Conservation (phyloP, 1,140 invertebrate genomes). For the Heterodera schachtii region DNA sequence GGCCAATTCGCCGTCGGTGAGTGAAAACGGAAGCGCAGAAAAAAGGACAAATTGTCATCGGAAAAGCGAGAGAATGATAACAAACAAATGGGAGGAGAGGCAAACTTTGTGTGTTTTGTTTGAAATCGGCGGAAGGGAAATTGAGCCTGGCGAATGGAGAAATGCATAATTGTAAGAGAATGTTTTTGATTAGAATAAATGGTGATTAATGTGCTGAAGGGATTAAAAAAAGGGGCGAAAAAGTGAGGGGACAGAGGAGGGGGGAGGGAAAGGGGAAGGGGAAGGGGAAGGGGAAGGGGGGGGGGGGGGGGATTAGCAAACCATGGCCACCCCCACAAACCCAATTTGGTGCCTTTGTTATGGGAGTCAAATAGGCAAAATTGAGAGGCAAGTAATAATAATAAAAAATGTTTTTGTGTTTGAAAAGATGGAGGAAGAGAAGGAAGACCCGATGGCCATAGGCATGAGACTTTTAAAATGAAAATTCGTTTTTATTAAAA, state of each 20-base stretch:
- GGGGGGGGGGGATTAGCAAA: too few relatives aligned
- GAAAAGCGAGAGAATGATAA: neutral
- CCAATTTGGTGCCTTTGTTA: neutral
- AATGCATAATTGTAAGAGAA: conserved; percentile 17
- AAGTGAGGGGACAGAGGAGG: neutral
- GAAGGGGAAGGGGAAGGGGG: neutral
- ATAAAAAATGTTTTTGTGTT: too few relatives aligned
- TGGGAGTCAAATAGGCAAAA: neutral
- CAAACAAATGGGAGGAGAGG: neutral
- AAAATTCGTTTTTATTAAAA: too few relatives aligned
- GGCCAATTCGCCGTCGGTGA: neutral
- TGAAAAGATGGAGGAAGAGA: too few relatives aligned
- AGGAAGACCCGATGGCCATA: too few relatives aligned
- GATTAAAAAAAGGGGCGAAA: neutral
- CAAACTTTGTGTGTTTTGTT: neutral
- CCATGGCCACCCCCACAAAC: neutral
- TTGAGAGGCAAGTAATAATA: neutral
- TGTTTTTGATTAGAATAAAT: neutral
- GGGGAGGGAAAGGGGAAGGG: neutral
- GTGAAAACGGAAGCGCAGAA: neutral
- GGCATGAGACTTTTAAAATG: too few relatives aligned
- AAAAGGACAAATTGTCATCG: neutral
- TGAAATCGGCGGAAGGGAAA: neutral
- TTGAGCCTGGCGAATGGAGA: conserved; percentile 10
- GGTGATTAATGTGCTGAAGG: conserved; percentile 1